Conservation (phyloP, 1,140 invertebrate genomes). For the Drosophila nannoptera region DNA sequence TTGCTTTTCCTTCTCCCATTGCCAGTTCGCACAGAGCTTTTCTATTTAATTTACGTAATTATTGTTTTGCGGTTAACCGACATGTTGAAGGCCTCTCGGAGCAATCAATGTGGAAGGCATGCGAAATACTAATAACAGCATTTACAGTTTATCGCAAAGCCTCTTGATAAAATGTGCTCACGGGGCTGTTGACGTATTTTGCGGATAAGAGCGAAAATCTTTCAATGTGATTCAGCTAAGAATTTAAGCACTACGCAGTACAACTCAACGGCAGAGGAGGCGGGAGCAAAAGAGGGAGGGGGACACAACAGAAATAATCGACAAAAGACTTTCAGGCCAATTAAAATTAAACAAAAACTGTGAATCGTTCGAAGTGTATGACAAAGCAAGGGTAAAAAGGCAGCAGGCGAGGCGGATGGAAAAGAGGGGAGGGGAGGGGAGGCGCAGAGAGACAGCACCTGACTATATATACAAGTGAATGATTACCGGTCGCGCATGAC, state of each 20-base stretch:
- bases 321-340: conserved; percentile 48
- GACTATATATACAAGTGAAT: conserved; percentile 31
- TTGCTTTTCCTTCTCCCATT: neutral
- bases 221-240: conserved; percentile 41
- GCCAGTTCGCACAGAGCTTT: neutral
- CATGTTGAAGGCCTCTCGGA: neutral
- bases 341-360: conserved; percentile 52
- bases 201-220: conserved; percentile 36
- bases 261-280: neutral
- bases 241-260: conserved; percentile 30
- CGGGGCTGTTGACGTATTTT: conserved; percentile 20
- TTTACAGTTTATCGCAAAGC: conserved; percentile 19
- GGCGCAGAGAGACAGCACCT: neutral
- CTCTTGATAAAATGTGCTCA: conserved; percentile 4
- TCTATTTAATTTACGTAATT: conserved; percentile 15
- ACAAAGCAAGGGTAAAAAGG: conserved; percentile 7
- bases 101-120: conserved; percentile 23
- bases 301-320: conserved; percentile 25
- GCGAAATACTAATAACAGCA: conserved; percentile 42
- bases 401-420: conserved; percentile 4
- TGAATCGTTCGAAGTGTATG: conserved; percentile 27
- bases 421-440: neutral
- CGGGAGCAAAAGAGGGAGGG: neutral
- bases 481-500: conserved; percentile 51
- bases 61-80: conserved; percentile 19